Evolutionary conservation across 2,797 vertebrate species (phyloP).

Genomic region (Hemibagrus guttatus): DNA sequence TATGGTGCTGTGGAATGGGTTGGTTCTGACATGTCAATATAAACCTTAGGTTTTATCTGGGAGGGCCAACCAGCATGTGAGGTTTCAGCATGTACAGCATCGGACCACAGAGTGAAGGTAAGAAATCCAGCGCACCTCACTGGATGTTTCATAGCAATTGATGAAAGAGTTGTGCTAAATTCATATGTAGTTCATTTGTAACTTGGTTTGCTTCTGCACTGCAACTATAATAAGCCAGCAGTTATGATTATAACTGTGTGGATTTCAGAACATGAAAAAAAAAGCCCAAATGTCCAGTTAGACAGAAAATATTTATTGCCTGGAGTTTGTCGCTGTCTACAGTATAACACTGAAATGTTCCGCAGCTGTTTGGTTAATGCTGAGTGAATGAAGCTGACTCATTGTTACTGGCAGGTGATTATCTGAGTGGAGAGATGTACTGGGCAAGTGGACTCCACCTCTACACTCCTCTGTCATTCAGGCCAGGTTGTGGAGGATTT

Average conservation of each 20-base stretch:
- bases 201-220: neutral
- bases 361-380: neutral
- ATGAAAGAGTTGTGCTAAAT: no score
- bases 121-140: neutral
- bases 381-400: neutral
- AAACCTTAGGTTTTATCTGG: slow-evolving; percentile 88
- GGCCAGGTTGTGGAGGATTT: slow-evolving; percentile 88
- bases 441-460: slow-evolving; percentile 95
- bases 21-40: slow-evolving; percentile 9
- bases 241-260: no score
- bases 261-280: neutral
- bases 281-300: neutral
- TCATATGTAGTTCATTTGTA: neutral
- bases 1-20: neutral
- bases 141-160: neutral
- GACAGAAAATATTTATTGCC: no score
- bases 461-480: slow-evolving; percentile 96
- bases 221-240: neutral
- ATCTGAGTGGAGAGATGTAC: slow-evolving; percentile 92
- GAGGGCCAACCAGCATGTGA: slow-evolving; percentile 93
- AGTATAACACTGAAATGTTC: neutral
- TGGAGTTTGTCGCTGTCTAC: neutral
- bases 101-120: slow-evolving; percentile 96
- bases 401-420: slow-evolving; percentile 81
- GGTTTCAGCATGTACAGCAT: slow-evolving; percentile 99